Evolutionary conservation across 1,140 invertebrate species (phyloP).

Genomic region (Phthorimaea operculella): DNA sequence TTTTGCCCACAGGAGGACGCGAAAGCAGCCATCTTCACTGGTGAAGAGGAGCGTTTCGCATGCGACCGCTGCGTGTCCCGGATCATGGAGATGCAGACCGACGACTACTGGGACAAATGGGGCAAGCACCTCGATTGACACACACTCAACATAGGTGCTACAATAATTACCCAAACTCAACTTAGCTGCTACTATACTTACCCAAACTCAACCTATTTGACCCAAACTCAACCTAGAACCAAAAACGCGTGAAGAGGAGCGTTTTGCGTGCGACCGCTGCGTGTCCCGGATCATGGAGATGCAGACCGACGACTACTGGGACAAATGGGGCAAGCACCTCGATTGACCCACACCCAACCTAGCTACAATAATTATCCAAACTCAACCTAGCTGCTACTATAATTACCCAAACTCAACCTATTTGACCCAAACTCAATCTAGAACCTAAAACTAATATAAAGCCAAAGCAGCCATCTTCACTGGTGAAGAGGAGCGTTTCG

Average conservation of each 20-base stretch:
- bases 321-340: conserved; percentile 75
- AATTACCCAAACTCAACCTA: too few species aligned
- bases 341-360: conserved; percentile 16
- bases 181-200: too few species aligned
- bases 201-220: too few species aligned
- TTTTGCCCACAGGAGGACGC: conserved; percentile 69
- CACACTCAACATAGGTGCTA: too few species aligned
- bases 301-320: conserved; percentile 95
- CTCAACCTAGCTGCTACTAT: too few species aligned
- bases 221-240: too few species aligned
- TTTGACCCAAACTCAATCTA: too few species aligned
- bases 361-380: too few species aligned
- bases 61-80: conserved; percentile 94
- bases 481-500: conserved; percentile 97
- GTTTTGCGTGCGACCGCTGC: conserved; percentile 96
- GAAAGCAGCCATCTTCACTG: conserved; percentile 92
- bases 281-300: conserved; percentile 94
- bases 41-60: conserved; percentile 97
- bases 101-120: conserved; percentile 90
- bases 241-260: conserved; percentile 93
- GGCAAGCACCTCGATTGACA: conserved; percentile 64
- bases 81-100: conserved; percentile 94
- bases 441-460: conserved; percentile 73
- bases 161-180: too few species aligned
- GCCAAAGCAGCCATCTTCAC: conserved; percentile 91